Base-by-base conservation (phyloP, 2,113 vertebrate genomes). In the Tamias sibiricus region DNA sequence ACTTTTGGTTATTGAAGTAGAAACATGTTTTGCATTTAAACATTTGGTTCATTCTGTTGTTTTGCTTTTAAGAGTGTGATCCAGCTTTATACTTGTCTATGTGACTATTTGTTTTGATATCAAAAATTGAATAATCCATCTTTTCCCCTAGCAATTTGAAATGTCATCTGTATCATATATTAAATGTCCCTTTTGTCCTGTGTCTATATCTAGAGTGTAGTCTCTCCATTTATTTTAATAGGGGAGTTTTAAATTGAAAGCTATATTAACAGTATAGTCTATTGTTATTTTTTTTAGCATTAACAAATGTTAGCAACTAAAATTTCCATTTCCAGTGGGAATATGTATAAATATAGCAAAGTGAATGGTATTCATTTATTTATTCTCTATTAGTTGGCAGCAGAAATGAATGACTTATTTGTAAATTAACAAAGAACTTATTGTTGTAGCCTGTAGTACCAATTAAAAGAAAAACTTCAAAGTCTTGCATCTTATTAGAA, bases 381-480 rank as follows among this genome's bases (percentile, higher is more conserved):
- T 66, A 91, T 69, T 68, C n/a, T 32, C 47, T 54, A 94, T 62
- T 76, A 94, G 86, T 69, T 91, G 35, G 69, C n/a, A n/a, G 11
- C 22, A 82, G 57, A 91, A 87, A 76, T 62, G 7, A 87, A 76
- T 62, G 7, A 94, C 69, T 91, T 82, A 82, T 90, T 91, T 82
- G 35, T n/a, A 68, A 82, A 30, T 94, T 94, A 82, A 49, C 16
- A 52, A 87, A 76, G 40, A 87, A 62, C 52, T 74, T 90, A 82
- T 86, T 76, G 47, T 22, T 42, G 52, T 62, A 82, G 59, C 28
- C 69, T 82, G 4, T 30, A 69, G 59, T 42, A 75, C 16, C 64
- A 87, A 91, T 91, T 87, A 81, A 93, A 96, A 35, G 64, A 71
- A 94, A 94, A 80, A 69, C 35, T 75, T 94, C 47, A 90, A 68